Conservation (phyloP, 2,888 invertebrate species). For the Ypsolopha scabrella region DNA sequence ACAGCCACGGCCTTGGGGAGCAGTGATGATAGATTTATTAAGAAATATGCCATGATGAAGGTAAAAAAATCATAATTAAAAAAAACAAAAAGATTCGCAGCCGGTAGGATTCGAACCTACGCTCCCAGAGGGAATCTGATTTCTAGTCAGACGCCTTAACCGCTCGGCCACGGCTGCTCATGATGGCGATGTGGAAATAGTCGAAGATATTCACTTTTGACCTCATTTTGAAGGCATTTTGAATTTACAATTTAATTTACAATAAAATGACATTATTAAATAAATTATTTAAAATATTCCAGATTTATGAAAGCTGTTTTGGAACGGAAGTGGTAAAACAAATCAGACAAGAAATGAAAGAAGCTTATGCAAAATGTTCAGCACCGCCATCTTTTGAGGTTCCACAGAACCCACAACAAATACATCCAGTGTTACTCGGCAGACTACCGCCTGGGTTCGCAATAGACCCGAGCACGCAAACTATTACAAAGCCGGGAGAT, state of each 20-base stretch:
- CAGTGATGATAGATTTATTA: conserved; percentile 76
- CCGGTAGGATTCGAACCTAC: conserved; percentile 92
- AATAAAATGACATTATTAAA: too few species aligned
- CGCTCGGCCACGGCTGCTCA: conserved; percentile 86
- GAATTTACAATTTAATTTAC: not conserved
- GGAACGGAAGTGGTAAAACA: conserved; percentile 76
- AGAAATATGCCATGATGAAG: conserved; percentile 81
- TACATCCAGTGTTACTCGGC: conserved; percentile 47
- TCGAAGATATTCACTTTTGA: not conserved
- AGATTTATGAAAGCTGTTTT: conserved; percentile 81
- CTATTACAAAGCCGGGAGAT: conserved; percentile 56
- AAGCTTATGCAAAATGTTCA: conserved; percentile 75
- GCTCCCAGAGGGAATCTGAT: conserved; percentile 92
- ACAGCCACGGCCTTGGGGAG: conserved; percentile 56
- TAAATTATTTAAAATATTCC: too few species aligned
- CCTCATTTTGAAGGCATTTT: not conserved
- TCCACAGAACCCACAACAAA: conserved; percentile 35
- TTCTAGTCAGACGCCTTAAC: conserved; percentile 92
- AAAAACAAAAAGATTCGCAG: conserved; percentile 68
- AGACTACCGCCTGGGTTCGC: conserved; percentile 56
- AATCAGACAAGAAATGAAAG: conserved; percentile 76
- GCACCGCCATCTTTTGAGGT: conserved; percentile 58
- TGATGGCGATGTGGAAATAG: conserved; percentile 16
- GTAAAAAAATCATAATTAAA: conserved; percentile 35
- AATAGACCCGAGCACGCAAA: conserved; percentile 54